Evolutionary conservation across 2,888 invertebrate genomes (phyloP).

Genomic region (Erebia ligea): DNA sequence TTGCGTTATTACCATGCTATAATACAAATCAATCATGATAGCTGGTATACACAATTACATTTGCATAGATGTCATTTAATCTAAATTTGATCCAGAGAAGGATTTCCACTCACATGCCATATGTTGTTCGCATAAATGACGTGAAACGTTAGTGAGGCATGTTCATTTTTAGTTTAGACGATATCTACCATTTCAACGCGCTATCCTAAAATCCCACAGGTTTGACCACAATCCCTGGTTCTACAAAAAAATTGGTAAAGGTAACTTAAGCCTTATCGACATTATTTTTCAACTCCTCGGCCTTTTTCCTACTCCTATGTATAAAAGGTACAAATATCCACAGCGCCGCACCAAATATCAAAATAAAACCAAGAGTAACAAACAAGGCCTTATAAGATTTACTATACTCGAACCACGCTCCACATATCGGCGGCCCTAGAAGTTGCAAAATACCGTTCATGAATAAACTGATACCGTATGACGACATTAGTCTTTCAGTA

Average conservation of each 20-base stretch:
- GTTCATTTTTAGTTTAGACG: too few relatives aligned
- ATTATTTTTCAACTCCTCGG: constrained; percentile 44
- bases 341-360: constrained; percentile 87
- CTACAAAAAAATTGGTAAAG: not conserved
- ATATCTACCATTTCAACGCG: not conserved
- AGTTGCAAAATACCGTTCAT: constrained; percentile 92
- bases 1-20: too few relatives aligned
- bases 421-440: constrained; percentile 93
- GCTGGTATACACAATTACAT: too few relatives aligned
- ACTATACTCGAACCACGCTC: constrained; percentile 86
- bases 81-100: too few relatives aligned
- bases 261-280: constrained; percentile 54
- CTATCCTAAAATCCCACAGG: not conserved
- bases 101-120: too few relatives aligned
- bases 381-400: constrained; percentile 88
- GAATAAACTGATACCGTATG: constrained; percentile 93
- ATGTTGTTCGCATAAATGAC: too few relatives aligned
- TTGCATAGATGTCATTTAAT: too few relatives aligned
- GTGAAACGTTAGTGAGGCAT: too few relatives aligned
- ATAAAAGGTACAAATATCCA: constrained; percentile 91
- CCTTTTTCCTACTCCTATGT: constrained; percentile 64
- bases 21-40: too few relatives aligned
- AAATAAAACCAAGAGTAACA: constrained; percentile 87
- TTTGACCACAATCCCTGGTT: not conserved
- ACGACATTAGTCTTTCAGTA: constrained; percentile 91